phyloP scores from a whole-genome alignment of 2,888 invertebrate species.

The Andrena dorsata region DNA sequence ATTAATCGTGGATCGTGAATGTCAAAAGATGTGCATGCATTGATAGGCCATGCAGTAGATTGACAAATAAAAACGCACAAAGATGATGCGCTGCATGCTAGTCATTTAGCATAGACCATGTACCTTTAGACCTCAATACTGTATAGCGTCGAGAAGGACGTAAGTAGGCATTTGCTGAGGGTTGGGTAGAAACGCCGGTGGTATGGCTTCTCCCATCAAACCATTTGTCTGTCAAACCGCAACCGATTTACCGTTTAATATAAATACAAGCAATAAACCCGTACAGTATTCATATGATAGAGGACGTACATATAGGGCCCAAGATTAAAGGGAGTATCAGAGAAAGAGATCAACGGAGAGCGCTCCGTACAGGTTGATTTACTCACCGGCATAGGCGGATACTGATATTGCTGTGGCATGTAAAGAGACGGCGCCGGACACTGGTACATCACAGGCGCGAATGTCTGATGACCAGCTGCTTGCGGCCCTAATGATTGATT shows the following conservation, averaged over 20 bases:
- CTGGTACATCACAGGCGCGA: slow-evolving; percentile 83
- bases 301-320: slow-evolving; percentile 46
- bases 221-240: slow-evolving; percentile 85
- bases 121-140: slow-evolving; percentile 87
- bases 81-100: slow-evolving; percentile 76
- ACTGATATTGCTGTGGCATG: slow-evolving; percentile 84
- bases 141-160: slow-evolving; percentile 88
- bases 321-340: slow-evolving; percentile 50
- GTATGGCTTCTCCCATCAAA: slow-evolving; percentile 85
- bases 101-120: slow-evolving; percentile 81
- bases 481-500: slow-evolving; percentile 78
- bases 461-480: slow-evolving; percentile 83
- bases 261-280: slow-evolving; percentile 66
- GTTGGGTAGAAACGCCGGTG: slow-evolving; percentile 86
- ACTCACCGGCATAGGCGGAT: slow-evolving; percentile 84
- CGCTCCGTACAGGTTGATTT: slow-evolving; percentile 21
- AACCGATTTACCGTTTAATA: slow-evolving; percentile 80
- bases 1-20: slow-evolving; percentile 49
- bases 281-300: slow-evolving; percentile 60
- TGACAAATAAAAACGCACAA: slow-evolving; percentile 63
- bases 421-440: slow-evolving; percentile 84
- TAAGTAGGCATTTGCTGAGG: slow-evolving; percentile 87
- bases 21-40: slow-evolving; percentile 66
- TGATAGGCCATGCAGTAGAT: slow-evolving; percentile 67
- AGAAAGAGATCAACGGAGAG: slow-evolving; percentile 35